phyloP scores from a whole-genome alignment of 2,113 vertebrate species.

The Hemibagrus wyckioides region DNA sequence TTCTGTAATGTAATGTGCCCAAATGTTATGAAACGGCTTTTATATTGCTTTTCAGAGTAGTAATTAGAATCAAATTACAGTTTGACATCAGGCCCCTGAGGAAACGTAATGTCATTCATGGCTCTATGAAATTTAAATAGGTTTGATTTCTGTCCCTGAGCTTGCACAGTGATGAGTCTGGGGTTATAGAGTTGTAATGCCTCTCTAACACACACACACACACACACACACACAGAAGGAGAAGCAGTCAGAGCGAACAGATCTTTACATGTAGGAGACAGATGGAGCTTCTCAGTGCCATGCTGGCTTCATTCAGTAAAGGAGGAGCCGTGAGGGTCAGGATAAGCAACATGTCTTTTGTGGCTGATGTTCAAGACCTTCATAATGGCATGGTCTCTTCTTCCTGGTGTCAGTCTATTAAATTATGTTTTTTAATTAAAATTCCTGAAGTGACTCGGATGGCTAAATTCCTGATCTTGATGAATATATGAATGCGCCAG shows the following conservation, averaged over 20 bases:
- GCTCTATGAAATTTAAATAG: slow-evolving; percentile 19
- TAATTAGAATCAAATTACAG: slow-evolving; percentile 70
- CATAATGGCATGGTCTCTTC: neutral
- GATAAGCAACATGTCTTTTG: slow-evolving; percentile 31
- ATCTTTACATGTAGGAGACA: slow-evolving; percentile 33
- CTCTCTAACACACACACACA: slow-evolving; percentile 57
- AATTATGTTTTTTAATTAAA: slow-evolving; percentile 24
- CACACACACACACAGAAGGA: slow-evolving; percentile 16
- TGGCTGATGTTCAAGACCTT: slow-evolving; percentile 15
- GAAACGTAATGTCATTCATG: slow-evolving; percentile 54
- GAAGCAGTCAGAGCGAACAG: slow-evolving; percentile 14
- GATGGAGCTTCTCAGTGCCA: slow-evolving; percentile 45
- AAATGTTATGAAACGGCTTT: slow-evolving; percentile 65
- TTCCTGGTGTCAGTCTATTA: slow-evolving; percentile 3
- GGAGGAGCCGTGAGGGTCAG: slow-evolving; percentile 20
- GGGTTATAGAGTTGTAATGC: slow-evolving; percentile 64
- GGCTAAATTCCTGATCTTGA: slow-evolving; percentile 13
- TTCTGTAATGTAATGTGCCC: slow-evolving; percentile 63
- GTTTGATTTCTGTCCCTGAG: slow-evolving; percentile 27
- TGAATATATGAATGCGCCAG: neutral
- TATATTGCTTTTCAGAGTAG: slow-evolving; percentile 61
- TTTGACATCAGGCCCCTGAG: slow-evolving; percentile 57
- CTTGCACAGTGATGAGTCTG: slow-evolving; percentile 6
- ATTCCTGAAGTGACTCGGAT: neutral
- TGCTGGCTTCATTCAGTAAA: slow-evolving; percentile 37